These are phyloP conservation scores for Aurelia sp. DNA, from an alignment of 30 jellyfish, hydroid and myxozoan genomes.

Conservation along the genomic window DNA sequence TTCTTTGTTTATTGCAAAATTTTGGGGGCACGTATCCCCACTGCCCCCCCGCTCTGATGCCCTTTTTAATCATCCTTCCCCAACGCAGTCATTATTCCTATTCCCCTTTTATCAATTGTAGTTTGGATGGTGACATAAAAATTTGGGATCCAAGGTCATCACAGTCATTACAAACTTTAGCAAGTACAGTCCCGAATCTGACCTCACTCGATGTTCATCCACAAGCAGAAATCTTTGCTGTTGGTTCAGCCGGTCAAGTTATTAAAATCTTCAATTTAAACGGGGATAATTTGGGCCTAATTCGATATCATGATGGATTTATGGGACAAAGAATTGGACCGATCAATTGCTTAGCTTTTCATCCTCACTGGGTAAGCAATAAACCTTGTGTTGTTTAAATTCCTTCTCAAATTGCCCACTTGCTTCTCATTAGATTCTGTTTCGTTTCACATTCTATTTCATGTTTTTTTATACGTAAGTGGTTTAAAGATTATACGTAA, in stretches of 20 bases:
- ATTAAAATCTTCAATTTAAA: conserved; percentile 78
- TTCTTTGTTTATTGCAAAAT: too few species aligned
- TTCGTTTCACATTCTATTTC: too few species aligned
- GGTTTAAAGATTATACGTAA: too few species aligned
- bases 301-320: conserved; percentile 98
- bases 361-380: conserved; percentile 96
- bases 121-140: conserved; percentile 93
- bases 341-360: conserved; percentile 89
- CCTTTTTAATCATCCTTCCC: too few species aligned
- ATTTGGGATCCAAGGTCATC: conserved; percentile 95
- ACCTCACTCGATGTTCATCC: conserved; percentile 94
- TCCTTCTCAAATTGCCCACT: too few species aligned
- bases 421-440: too few species aligned
- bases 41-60: too few species aligned
- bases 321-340: conserved; percentile 99
- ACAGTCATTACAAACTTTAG: conserved; percentile 77
- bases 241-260: conserved; percentile 95
- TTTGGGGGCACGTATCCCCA: too few species aligned
- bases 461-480: too few species aligned
- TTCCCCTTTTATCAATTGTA: background rate
- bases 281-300: conserved; percentile 81
- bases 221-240: conserved; percentile 82
- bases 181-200: conserved; percentile 83
- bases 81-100: too few species aligned
- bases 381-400: background rate